Evolutionary conservation across 2,113 vertebrate species (phyloP), one percentile per base, ranked within the genome.

Genomic region (Oncorhynchus tshawytscha): DNA sequence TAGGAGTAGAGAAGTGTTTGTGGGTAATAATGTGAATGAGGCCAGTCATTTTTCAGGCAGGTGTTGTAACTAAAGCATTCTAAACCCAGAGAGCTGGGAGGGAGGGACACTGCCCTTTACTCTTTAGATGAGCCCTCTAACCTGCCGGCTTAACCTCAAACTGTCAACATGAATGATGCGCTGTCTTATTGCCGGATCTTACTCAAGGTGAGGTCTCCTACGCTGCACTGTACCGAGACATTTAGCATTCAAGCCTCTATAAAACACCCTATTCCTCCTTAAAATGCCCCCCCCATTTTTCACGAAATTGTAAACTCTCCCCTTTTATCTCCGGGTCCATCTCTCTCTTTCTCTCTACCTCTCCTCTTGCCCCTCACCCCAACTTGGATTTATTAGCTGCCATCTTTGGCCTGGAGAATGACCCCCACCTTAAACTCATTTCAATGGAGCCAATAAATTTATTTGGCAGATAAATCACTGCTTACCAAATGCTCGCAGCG

Each of bases 381-480:
- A 22, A 34, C 75, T 81, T 79, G 31, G 82, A 92, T 93, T 92
- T 92, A 93, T 87, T 89, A 87, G 81, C 87, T 86, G 90, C 82
- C 90, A 84, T 87, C 82, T 88, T 74, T 91, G 91, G 91, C 91
- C 91, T 84, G 75, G 84, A 79, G 67, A 77, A 74, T 85, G 88
- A 92, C 91, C 88, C 88, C 77, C 45, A 79, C 74, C 80, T 92
- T 90, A 90, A 92, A 88, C 82, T 90, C 88, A 88, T 92, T 91
- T 91, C 89, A 88, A 86, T 81, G 85, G 82, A 87, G 89, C 90
- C 81, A 89, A 89, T 86, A 88, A 72, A 90, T 92, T 92, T 92
- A 92, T 92, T 87, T 85, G 84, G 85, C 81, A 84, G 84, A 93
- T 91, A 92, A 93, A 93, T 93, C 89, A 91, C 83, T 73, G 81